Conservation (phyloP, 2,888 invertebrate species). For the Rhaphigaster nebulosa region DNA sequence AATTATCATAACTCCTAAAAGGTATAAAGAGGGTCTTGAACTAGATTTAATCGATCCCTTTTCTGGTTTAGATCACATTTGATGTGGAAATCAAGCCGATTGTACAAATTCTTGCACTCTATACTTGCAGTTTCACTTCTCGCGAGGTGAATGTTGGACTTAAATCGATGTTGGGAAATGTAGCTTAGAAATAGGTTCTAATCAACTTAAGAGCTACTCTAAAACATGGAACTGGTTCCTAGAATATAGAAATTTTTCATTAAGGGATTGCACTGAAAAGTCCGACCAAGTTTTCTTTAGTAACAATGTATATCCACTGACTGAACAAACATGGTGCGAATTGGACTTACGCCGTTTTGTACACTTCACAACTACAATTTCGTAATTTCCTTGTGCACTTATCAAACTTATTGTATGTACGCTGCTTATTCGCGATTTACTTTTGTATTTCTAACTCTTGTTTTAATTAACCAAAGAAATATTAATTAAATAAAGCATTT, state of each 20-base stretch:
- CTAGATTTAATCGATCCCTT: not conserved
- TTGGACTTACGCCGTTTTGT: not conserved
- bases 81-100: not conserved
- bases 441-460: no score
- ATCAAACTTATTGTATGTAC: no score
- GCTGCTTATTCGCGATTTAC: no score
- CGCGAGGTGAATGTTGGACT: not conserved
- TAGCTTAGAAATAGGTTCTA: not conserved
- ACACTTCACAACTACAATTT: not conserved
- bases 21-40: not conserved
- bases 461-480: no score
- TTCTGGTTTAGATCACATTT: not conserved
- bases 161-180: not conserved
- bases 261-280: slow-evolving; percentile 9
- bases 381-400: not conserved
- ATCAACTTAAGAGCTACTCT: not conserved
- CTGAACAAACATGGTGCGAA: not conserved
- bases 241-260: not conserved
- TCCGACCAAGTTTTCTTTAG: not conserved
- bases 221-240: not conserved
- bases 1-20: not conserved
- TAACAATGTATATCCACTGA: not conserved
- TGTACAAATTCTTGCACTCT: not conserved
- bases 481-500: no score
- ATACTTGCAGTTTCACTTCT: not conserved